A percentile compares a stretch with the other conserved stretches of the same genome.
These are phyloP conservation scores for Melanaphis sacchari DNA, from an alignment of 1,140 invertebrate species.

Conservation along the genomic window DNA sequence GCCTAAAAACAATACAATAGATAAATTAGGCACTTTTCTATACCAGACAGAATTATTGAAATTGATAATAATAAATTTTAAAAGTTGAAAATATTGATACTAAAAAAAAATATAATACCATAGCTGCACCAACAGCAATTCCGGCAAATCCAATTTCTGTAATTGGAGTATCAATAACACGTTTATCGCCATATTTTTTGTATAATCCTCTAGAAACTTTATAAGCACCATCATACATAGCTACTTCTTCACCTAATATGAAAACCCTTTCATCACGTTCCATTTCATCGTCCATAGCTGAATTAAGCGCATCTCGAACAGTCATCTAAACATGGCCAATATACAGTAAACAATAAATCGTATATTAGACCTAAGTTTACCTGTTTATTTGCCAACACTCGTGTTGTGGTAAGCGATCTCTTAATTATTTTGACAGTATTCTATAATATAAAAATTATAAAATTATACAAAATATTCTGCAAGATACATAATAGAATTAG, in stretches of 20 bases:
- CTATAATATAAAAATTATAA: background rate
- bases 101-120: constrained; percentile 69
- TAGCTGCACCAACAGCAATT: constrained; percentile 95
- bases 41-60: too few species aligned
- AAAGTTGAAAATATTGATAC: constrained; percentile 61
- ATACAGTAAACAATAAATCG: background rate
- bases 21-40: constrained; percentile 12
- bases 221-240: constrained; percentile 98
- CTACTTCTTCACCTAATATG: constrained; percentile 96
- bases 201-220: constrained; percentile 95
- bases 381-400: constrained; percentile 40
- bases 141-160: constrained; percentile 98
- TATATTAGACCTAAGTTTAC: background rate
- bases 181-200: constrained; percentile 97
- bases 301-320: constrained; percentile 95
- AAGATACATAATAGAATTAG: background rate
- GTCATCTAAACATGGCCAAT: constrained; percentile 69
- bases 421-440: background rate
- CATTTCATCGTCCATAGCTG: constrained; percentile 97
- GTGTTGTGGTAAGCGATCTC: background rate
- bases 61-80: background rate
- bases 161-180: constrained; percentile 97
- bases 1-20: constrained; percentile 68
- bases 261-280: constrained; percentile 93
- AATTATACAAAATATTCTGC: background rate